These are phyloP conservation scores for Platysteira castanea DNA, from an alignment of 2,113 vertebrate genomes.

Conservation along the genomic window DNA sequence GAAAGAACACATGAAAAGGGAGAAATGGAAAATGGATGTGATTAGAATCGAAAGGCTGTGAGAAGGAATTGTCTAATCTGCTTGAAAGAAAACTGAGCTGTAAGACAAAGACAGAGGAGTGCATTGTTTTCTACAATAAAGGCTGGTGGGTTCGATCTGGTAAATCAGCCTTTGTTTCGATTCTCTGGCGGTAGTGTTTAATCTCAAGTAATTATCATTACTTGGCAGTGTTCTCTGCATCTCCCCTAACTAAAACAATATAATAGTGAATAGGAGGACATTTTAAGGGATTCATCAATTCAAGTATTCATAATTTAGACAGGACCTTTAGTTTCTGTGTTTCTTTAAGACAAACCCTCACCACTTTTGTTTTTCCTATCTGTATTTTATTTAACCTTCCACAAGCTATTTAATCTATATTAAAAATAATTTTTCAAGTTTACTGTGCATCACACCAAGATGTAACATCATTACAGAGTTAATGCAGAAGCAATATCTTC, in stretches of 20 bases:
- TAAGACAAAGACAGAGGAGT: slow-evolving; percentile 2
- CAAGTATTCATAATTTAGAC: background rate
- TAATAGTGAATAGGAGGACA: background rate
- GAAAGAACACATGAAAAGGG: background rate
- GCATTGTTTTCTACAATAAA: background rate
- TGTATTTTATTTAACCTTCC: background rate
- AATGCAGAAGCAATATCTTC: background rate
- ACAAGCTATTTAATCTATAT: background rate
- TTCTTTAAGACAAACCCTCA: background rate
- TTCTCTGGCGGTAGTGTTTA: background rate
- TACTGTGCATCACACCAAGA: background rate
- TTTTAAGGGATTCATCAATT: background rate
- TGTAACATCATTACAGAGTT: background rate
- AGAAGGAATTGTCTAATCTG: background rate
- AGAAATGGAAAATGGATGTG: background rate
- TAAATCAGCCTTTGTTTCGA: background rate
- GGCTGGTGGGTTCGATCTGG: background rate
- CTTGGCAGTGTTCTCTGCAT: background rate
- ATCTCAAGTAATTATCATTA: slow-evolving; percentile 23
- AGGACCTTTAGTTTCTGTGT: background rate
- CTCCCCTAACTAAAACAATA: background rate
- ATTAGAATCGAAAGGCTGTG: slow-evolving; percentile 8
- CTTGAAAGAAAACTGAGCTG: background rate
- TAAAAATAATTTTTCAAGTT: background rate
- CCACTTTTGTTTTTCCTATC: rapidly evolving